Base-by-base conservation (phyloP, 2,888 invertebrate genomes). In the Caenorhabditis panamensis region DNA sequence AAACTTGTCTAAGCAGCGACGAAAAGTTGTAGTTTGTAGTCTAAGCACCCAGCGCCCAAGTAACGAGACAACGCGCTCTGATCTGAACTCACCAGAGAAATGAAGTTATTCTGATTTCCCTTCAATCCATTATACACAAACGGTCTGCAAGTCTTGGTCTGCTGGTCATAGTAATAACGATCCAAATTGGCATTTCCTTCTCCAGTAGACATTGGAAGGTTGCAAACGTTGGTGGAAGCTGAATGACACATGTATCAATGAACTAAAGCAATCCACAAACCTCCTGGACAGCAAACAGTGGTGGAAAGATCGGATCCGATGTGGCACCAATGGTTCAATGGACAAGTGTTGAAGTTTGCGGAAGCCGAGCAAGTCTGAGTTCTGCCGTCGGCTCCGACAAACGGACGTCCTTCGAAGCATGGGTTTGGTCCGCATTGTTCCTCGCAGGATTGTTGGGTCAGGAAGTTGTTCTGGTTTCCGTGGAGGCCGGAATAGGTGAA, bases 81-180 rank as follows among this genome's bases (percentile, higher is more conserved):
- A n/a, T n/a, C n/a, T n/a, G n/a, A n/a, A n/a, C 71, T 54, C 51
- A 83, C 86, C 71, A 88, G 68, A 18, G 87, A 84, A 8, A 90
- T 69, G 73, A 89, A 91, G 79, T 91, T 91, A 84, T 91, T 91
- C 71, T 91, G 90, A 71, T 90, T 91, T 61, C 91, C 91, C 73
- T 89, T 90, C 41, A 90, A 77, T 37, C 90, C 90, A 54, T 86
- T 88, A 77, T 90, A 90, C 36, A 83, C 72, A 77, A 90, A 90
- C 13, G 86, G 87, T 36, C 88, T 84, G 77, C 90, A 90, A 1
- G 89, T 85, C 63, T 87, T 88, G 2, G 86, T 77, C n/a, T 78
- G 51, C 22, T 77, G 80, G 53, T 90, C 90, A 72, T 82, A 90
- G 76, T 90, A 89, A 82, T 79, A 90, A 58, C 90, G 76, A 31